These are phyloP conservation scores for Ephialtes manifestator DNA, from an alignment of 2,888 invertebrate species.

Conservation along the genomic window DNA sequence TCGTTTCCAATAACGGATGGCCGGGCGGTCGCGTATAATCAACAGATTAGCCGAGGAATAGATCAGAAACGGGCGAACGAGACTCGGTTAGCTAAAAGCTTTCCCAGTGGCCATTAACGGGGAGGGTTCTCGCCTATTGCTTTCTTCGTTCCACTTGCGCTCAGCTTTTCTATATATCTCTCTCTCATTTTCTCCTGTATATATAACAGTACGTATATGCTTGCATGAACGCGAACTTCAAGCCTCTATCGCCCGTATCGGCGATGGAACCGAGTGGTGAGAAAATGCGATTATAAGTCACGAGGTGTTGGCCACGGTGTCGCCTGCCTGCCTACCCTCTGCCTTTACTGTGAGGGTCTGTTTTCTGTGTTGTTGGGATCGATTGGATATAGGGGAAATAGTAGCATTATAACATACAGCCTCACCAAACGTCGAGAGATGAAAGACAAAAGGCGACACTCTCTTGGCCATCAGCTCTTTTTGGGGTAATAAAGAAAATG, in stretches of 20 bases:
- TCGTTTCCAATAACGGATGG: conserved; percentile 84
- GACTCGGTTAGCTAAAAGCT: conserved; percentile 85
- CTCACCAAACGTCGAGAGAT: conserved; percentile 75
- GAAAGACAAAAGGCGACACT: conserved; percentile 80
- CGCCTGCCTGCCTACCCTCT: conserved; percentile 70
- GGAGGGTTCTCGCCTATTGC: conserved; percentile 77
- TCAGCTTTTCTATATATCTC: conserved; percentile 37
- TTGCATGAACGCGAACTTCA: conserved; percentile 60
- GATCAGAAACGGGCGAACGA: conserved; percentile 83
- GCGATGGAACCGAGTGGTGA: conserved; percentile 74
- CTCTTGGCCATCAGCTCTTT: conserved; percentile 63
- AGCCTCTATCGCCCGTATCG: conserved; percentile 59
- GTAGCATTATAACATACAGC: conserved; percentile 60
- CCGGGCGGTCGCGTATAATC: conserved; percentile 85
- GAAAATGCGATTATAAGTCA: conserved; percentile 86
- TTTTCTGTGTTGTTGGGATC: conserved; percentile 74
- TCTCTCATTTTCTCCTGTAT: conserved; percentile 47
- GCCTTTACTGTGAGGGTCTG: conserved; percentile 42
- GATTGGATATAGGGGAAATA: conserved; percentile 82
- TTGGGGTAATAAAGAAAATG: conserved; percentile 69
- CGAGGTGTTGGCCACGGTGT: conserved; percentile 82
- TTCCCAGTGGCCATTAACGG: conserved; percentile 84
- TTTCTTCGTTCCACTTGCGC: conserved; percentile 53
- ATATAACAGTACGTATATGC: conserved; percentile 46
- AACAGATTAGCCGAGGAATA: conserved; percentile 85